These are phyloP conservation scores for Otis tarda DNA, from an alignment of 2,113 vertebrate genomes.

Conservation along the genomic window DNA sequence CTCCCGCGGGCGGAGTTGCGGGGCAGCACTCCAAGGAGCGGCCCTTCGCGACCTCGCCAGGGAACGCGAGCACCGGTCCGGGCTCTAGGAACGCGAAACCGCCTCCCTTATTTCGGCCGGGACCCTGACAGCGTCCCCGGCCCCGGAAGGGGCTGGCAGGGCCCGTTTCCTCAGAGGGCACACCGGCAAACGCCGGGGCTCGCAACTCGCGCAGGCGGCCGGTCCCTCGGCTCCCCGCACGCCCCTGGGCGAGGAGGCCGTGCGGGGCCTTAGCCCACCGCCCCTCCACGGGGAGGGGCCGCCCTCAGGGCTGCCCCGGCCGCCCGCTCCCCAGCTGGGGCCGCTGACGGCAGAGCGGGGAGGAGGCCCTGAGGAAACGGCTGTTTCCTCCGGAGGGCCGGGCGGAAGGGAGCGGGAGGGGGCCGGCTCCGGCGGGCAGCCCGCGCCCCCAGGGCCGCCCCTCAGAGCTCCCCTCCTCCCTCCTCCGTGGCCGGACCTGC, in stretches of 20 bases:
- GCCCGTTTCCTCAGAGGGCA: background rate
- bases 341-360: too few relatives aligned
- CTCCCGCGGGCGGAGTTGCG: background rate
- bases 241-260: background rate
- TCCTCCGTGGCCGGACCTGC: background rate
- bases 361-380: background rate
- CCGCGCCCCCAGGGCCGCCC: background rate
- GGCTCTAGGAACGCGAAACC: background rate
- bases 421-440: too few relatives aligned
- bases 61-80: accelerated
- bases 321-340: background rate
- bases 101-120: accelerated
- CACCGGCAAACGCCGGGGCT: accelerated
- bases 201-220: accelerated
- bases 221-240: background rate
- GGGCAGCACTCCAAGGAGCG: background rate
- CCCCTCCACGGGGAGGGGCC: background rate
- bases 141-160: background rate
- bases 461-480: too few relatives aligned
- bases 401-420: background rate
- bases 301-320: background rate
- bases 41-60: background rate
- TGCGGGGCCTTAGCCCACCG: too few relatives aligned
- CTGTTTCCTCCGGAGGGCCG: background rate
- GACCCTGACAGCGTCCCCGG: too few relatives aligned